phyloP scores from a whole-genome alignment of 2,113 vertebrate species.

The Columba livia region DNA sequence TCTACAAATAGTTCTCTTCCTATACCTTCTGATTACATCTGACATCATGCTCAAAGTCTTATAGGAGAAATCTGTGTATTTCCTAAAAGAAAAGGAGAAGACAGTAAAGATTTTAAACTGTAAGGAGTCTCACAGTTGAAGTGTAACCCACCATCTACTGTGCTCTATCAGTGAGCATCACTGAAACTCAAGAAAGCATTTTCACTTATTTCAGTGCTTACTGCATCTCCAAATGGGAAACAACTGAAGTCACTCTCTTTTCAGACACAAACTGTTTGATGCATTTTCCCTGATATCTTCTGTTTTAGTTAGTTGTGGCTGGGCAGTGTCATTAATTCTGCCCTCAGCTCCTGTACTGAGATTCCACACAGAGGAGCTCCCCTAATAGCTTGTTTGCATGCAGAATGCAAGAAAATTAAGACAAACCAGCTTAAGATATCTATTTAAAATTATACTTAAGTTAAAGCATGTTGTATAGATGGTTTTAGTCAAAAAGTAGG shows the following conservation, averaged over 20 bases:
- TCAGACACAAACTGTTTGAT: background rate
- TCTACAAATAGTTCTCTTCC: background rate
- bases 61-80: background rate
- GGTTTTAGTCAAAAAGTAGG: background rate
- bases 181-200: background rate
- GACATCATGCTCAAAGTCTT: background rate
- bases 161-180: background rate
- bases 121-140: background rate
- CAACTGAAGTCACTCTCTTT: background rate
- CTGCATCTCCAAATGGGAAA: background rate
- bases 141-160: background rate
- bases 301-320: background rate
- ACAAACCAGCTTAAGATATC: background rate
- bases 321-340: background rate
- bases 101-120: background rate
- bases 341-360: background rate
- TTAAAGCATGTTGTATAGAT: background rate
- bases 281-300: background rate
- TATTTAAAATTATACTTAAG: background rate
- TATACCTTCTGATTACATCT: background rate
- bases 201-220: background rate
- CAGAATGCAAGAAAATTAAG: background rate
- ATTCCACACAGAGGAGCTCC: background rate
- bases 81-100: background rate
- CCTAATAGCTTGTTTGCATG: background rate